phyloP scores from a whole-genome alignment of 2,113 vertebrate species.

The Lepisosteus osseus region DNA sequence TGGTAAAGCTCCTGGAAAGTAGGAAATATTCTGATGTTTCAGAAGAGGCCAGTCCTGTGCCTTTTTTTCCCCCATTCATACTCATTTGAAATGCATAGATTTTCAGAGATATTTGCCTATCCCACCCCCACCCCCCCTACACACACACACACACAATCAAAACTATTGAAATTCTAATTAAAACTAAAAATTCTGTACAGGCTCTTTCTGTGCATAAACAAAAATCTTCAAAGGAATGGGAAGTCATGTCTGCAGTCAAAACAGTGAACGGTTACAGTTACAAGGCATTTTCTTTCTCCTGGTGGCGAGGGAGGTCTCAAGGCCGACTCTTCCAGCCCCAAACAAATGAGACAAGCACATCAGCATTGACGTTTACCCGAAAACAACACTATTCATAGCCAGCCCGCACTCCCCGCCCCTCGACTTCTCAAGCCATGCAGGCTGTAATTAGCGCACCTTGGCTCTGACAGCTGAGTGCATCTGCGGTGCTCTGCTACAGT shows the following conservation, averaged over 20 bases:
- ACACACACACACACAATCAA: not conserved
- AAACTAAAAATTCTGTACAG: too few species aligned
- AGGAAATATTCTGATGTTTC: too few species aligned
- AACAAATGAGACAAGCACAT: not conserved
- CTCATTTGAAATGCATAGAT: too few species aligned
- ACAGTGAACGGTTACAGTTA: not conserved
- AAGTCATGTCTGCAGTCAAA: not conserved
- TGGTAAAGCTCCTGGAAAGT: too few species aligned
- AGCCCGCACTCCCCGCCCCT: not conserved
- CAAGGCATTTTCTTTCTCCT: not conserved
- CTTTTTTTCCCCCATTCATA: too few species aligned
- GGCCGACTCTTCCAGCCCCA: not conserved
- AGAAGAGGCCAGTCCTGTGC: too few species aligned
- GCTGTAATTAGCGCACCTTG: conserved; percentile 20
- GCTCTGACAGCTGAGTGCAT: conserved; percentile 3
- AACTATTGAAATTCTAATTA: too few species aligned
- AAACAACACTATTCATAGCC: not conserved
- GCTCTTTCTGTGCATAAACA: too few species aligned
- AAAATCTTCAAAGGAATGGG: not conserved
- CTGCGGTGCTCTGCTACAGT: not conserved
- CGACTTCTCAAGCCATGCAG: not conserved
- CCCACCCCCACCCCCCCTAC: not conserved
- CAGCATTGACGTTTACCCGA: not conserved
- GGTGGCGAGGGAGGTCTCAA: not conserved
- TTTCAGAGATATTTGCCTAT: not conserved